phyloP scores from a whole-genome alignment of 2,888 invertebrate genomes.

The Pachymerium ferrugineum region DNA sequence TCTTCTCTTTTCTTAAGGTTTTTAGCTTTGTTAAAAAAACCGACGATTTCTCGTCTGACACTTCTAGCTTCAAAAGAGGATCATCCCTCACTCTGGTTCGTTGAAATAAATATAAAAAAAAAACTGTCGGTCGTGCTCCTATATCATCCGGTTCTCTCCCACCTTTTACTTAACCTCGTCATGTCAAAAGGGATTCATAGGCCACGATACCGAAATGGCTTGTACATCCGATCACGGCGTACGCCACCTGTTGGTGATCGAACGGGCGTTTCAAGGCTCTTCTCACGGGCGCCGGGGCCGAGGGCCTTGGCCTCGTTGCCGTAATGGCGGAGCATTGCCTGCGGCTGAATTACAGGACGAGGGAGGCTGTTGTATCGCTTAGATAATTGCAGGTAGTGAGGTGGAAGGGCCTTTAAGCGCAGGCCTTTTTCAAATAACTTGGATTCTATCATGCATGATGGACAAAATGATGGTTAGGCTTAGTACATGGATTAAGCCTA shows the following conservation, averaged over 20 bases:
- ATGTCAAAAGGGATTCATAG: slow-evolving; percentile 3
- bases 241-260: slow-evolving; percentile 24
- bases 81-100: too few species aligned
- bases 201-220: slow-evolving; percentile 1
- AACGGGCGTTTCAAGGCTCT: slow-evolving; percentile 27
- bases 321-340: slow-evolving; percentile 23
- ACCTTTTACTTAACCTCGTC: slow-evolving; percentile 11
- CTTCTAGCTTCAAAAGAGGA: too few species aligned
- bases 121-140: not conserved
- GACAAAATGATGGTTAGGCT: not conserved
- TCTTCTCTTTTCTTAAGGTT: not conserved
- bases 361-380: not conserved
- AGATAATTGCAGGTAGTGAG: slow-evolving; percentile 12
- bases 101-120: not conserved
- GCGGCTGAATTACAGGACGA: slow-evolving; percentile 18
- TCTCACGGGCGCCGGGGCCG: slow-evolving; percentile 19
- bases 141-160: not conserved
- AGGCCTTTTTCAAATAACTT: not conserved
- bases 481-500: not conserved
- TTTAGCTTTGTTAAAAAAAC: too few species aligned
- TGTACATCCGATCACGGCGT: not conserved
- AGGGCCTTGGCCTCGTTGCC: slow-evolving; percentile 23
- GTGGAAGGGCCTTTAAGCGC: not conserved
- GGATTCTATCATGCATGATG: too few species aligned
- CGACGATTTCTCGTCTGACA: too few species aligned